Conservation (phyloP, 2,888 invertebrate genomes). For the Tetranychus piercei region DNA sequence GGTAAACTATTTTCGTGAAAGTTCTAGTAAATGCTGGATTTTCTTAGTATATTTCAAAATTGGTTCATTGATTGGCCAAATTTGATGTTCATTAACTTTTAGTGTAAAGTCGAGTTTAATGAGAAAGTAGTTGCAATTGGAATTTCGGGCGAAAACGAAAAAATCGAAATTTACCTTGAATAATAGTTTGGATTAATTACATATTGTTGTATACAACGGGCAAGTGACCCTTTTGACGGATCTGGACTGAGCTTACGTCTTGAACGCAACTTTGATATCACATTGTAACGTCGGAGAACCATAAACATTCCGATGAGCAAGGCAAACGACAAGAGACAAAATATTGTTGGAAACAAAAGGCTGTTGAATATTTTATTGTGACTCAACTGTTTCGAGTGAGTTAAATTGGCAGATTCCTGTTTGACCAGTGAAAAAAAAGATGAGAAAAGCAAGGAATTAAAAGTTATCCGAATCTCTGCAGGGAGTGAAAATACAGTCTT, state of each 20-base stretch:
- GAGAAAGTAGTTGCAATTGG: neutral
- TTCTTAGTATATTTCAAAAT: neutral
- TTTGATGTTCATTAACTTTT: neutral
- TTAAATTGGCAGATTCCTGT: neutral
- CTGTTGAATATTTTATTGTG: neutral
- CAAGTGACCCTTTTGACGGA: slow-evolving; percentile 20
- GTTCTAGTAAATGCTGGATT: neutral
- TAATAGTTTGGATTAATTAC: slow-evolving; percentile 29
- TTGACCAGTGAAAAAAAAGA: neutral
- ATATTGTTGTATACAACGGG: slow-evolving; percentile 27
- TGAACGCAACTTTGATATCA: neutral
- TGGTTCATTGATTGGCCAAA: neutral
- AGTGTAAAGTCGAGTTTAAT: neutral
- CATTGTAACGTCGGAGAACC: neutral
- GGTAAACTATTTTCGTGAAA: too few species aligned
- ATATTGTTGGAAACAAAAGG: neutral
- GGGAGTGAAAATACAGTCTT: too few species aligned
- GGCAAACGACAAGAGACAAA: neutral
- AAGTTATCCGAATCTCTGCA: too few species aligned
- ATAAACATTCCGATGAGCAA: neutral
- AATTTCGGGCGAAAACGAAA: neutral
- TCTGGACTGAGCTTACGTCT: slow-evolving; percentile 6
- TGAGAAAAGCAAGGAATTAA: too few species aligned
- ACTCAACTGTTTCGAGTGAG: neutral
- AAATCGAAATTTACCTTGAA: slow-evolving; percentile 14